These are phyloP conservation scores for Melospiza melodia DNA, from an alignment of 2,113 vertebrate species.

Conservation along the genomic window DNA sequence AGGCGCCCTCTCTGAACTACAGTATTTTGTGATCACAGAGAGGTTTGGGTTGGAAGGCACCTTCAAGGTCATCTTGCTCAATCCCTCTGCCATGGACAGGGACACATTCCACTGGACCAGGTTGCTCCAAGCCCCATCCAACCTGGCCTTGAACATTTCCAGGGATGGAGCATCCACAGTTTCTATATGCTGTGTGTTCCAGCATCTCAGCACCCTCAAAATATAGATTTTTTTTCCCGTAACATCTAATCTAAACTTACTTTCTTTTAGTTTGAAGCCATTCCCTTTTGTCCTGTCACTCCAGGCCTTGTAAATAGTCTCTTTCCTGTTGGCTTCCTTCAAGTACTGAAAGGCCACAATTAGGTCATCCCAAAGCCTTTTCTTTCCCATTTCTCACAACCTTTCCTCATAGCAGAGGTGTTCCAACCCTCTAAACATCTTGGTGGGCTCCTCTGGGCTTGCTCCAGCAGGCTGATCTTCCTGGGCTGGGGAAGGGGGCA, in stretches of 20 bases:
- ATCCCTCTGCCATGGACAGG: rapidly evolving
- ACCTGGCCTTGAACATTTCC: background rate
- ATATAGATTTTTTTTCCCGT: background rate
- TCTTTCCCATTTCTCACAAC: background rate
- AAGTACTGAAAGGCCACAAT: background rate
- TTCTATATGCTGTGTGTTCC: background rate
- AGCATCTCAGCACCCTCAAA: rapidly evolving
- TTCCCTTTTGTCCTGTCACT: background rate
- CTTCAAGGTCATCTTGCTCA: background rate
- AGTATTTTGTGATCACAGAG: background rate
- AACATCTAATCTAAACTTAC: background rate
- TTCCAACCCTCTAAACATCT: background rate
- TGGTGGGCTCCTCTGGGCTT: background rate
- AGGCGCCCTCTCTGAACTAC: background rate
- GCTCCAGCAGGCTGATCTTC: background rate
- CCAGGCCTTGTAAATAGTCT: background rate
- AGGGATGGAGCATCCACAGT: background rate
- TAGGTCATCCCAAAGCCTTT: background rate
- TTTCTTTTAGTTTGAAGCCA: background rate
- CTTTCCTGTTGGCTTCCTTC: background rate
- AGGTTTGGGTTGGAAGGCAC: background rate
- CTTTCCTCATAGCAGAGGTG: background rate
- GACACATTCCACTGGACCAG: background rate
- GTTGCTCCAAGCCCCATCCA: background rate
- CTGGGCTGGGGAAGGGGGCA: background rate